Evolutionary conservation across 2,797 vertebrate species (phyloP), one percentile per base, ranked within the genome.

Genomic region (Esox lucius): DNA sequence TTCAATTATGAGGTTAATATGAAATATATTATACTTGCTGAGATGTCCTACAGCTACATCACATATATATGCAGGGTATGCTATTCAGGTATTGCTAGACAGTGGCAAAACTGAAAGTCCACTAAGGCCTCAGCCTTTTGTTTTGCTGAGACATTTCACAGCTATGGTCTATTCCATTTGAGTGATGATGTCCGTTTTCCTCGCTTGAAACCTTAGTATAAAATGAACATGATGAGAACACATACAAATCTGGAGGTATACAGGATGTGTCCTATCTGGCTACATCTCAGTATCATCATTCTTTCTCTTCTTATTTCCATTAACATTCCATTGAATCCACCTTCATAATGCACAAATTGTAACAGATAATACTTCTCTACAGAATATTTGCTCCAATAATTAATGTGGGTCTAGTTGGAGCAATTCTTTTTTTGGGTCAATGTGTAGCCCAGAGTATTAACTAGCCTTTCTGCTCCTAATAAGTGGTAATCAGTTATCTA

Each of bases 111-210:
- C 26, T 64, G 69, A 95, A 17, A 16, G 26, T 64, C 17, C 33
- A 68, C 95, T 86, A 95, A 62, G 92, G 96, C 90, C 89, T 95
- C 83, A 94, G 83, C 82, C 90, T 91, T 92, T 97, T 96, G 80
- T 56, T 90, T 76, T 83, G 81, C 73, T 88, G 81, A 6, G 81
- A 84, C 28, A 87, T 90, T 75, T 87, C 89, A 74, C 86, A 91
- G 75, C 75, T 87, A 79, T 72, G 81, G 0, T 49, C 15, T 16
- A 74, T 76, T 0, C 78, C 71, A 39, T 75, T 82, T 56, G 85
- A 89, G 64, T 68, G 73, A 2, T 85, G 73, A 1, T 85, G 87
- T 78, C 88, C 84, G 4, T 83, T 91, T 82, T 86, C 90, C 53
- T 93, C 76, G 15, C 73, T 2, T 0, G 68, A 28, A 16, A 82